Evolutionary conservation across 2,888 invertebrate genomes (phyloP), one percentile per base, ranked within the genome.

Genomic region (Diadegma fenestrale): DNA sequence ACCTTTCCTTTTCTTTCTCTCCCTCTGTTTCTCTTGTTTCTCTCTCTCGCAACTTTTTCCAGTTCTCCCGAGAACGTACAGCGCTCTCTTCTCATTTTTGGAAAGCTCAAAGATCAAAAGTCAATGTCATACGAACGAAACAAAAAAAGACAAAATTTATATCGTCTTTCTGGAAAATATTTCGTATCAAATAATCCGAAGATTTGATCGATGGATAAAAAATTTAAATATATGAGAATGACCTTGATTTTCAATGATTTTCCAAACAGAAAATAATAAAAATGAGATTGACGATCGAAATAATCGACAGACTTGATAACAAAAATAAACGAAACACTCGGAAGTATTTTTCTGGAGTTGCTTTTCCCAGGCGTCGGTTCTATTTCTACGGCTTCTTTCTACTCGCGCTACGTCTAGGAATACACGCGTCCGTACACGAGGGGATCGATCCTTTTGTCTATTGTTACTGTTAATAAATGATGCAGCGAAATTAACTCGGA

Each of bases 371-470:
- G 54, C 19, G 54, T 19, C 12, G 19, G 1, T 3, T 75, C 73
- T 48, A 30, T 66, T 78, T 68, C 61, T 78, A 26, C 4, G 76
- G 58, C 61, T 85, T 73, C 45, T 63, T 48, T 37, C 66, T 58
- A 77, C 80, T 69, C 71, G 48, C 71, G 75, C 64, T 33, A 64
- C 71, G 0, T 33, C 64, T 64, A 12, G 43, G 45, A 37, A 45
- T 30, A 33, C 14, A n/a, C 12, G 33, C 30, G 48, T 63, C 30
- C 19, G 43, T 8, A 22, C n/a, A n/a, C 41, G 43, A 68, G 43
- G 69, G 72, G 61, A 83, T 76, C 82, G 80, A 85, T 85, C 43
- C 71, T 58, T 43, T n/a, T 69, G 73, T 45, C 63, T n/a, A 22
- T 75, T 77, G 54, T 43, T 72, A 14, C 30, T 48, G 51, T 75